Base-by-base conservation (phyloP, 2,113 vertebrate species). In the Ceyx cyanopectus region DNA sequence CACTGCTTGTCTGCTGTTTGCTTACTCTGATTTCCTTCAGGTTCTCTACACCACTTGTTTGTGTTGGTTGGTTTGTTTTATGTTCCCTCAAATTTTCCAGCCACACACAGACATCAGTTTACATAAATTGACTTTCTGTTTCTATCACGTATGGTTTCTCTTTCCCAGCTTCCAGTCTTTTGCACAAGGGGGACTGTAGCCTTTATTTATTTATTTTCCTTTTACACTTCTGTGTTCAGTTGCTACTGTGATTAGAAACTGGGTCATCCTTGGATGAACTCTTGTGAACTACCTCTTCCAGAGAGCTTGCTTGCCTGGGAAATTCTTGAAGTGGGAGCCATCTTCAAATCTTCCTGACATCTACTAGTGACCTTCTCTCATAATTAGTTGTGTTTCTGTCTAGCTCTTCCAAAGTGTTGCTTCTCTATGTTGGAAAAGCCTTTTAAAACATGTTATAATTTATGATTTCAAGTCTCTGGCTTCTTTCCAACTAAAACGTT, bases 211-310 rank as follows among this genome's bases (percentile, higher is more conserved):
- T 90, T 69, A 70, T 54, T 93, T 95, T 76, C 57, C 26, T 81
- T 85, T 91, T 85, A 67, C 51, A 68, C 72, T 95, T 91, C 67
- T 82, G 14, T 80, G 57, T 92, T 95, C 40, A 46, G 9, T 93
- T 88, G 57, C 63, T 89, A 67, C 86, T 89, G 73, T 57, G 81
- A 70, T 77, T 48, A 76, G 87, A 96, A 96, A 95, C 85, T 93
- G 91, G 92, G 92, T 94, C 94, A 96, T 92, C 95, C 93, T 92
- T 92, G 94, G 65, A 77, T 94, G 94, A 96, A 93, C 94, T 93
- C 46, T 65, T 60, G 24, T 7, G 87, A 96, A 61, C 92, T 94
- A 79, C 75, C 43, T 93, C 63, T 96, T 94, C 84, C 63, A 92
- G 56, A 43, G 54, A 73, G 70, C 45, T 73, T 63, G 20, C 57